Base-by-base conservation (phyloP, 2,797 vertebrate species). In the Paratrypauchen microcephalus region DNA sequence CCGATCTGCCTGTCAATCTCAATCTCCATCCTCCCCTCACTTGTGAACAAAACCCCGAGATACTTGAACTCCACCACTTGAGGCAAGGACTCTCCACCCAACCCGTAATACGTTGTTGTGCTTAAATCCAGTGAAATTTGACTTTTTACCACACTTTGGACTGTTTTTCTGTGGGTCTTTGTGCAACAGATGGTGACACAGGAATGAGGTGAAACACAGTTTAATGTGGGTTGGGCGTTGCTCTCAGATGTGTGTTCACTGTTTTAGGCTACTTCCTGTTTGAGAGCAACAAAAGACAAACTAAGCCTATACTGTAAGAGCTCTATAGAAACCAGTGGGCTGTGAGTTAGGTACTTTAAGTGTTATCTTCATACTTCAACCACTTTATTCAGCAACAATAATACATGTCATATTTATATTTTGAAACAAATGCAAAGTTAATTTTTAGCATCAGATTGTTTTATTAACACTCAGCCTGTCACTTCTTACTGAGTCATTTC, bases 221-320 rank as follows among this genome's bases (percentile, higher is more conserved):
- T 50, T 65, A 24, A 16, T 21, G 47, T 66, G 65, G 18, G 18
- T 13, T 28, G 47, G 28, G 50, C 21, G 28, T 66, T 56, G 54
- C 7, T 69, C 18, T 60, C 12, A 16, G 18, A 32, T 15, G 41
- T 32, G 48, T 16, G 19, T 32, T 19, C 45, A 68, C 61, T 45
- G 68, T 48, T 72, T 8, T 76, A 59, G 26, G 55, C 73, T 16
- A 55, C 76, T 88, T 90, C 86, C 88, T 91, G 85, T 86, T 67
- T 26, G 28, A 73, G 9, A 56, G 67, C 66, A 56, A 64, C 70
- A 30, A 75, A 84, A 81, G 72, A n/a, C 23, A 26, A 5, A 56
- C 3, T 16, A 5, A 24, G 56, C 66, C 11, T 32, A 21, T 47
- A 9, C 11, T 32, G 21, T 47, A 9, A 74, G 59, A 68, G 64